Conservation (phyloP, 2,113 vertebrate species). For the Peromyscus maniculatus region DNA sequence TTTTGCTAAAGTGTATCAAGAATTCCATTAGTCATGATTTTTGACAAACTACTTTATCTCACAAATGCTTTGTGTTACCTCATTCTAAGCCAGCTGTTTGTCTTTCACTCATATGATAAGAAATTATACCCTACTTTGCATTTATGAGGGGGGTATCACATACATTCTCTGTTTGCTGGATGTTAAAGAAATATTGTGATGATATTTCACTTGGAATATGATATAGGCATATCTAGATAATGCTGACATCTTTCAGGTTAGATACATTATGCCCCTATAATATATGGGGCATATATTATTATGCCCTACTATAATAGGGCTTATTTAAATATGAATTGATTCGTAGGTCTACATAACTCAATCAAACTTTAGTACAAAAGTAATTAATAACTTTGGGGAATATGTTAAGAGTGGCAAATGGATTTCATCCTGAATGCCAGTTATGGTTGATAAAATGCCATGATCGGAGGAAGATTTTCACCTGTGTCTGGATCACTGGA, state of each 20-base stretch:
- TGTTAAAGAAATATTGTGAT: neutral
- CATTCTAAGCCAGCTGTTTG: neutral
- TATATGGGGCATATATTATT: neutral
- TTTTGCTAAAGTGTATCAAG: conserved; percentile 49
- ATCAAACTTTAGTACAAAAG: neutral
- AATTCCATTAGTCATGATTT: conserved; percentile 54
- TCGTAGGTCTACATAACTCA: neutral
- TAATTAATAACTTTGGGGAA: neutral
- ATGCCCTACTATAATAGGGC: neutral
- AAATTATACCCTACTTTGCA: neutral
- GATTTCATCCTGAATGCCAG: neutral
- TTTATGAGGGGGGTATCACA: neutral
- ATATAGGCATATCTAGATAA: neutral
- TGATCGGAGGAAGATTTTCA: neutral
- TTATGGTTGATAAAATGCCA: neutral
- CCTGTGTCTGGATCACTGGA: too few relatives aligned
- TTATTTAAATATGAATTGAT: neutral
- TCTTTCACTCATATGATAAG: conserved; percentile 20
- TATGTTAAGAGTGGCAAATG: neutral
- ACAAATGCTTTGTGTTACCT: conserved; percentile 7
- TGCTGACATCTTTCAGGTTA: neutral
- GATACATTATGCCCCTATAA: neutral
- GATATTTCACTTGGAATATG: conserved; percentile 15
- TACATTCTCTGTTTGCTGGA: neutral
- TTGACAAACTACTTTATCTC: conserved; percentile 53